Evolutionary conservation across 2,888 invertebrate species (phyloP).

Genomic region (Zaprionus lineosus): DNA sequence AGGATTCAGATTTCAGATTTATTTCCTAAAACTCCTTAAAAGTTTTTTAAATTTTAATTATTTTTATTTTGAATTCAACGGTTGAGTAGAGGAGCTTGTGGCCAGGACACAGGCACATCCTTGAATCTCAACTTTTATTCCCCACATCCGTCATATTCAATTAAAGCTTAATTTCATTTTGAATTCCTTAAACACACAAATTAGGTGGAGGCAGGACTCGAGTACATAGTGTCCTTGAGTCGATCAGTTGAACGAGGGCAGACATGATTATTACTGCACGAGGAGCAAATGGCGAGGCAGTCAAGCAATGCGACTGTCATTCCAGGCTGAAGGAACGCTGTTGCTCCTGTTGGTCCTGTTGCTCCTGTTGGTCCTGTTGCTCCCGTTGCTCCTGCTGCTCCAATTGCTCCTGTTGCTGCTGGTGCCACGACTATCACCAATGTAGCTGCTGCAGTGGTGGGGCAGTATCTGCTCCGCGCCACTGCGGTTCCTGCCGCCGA

Average conservation of each 20-base stretch:
- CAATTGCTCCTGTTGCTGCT: background rate
- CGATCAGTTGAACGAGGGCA: background rate
- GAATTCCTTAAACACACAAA: too few relatives aligned
- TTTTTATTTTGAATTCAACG: too few relatives aligned
- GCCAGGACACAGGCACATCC: too few relatives aligned
- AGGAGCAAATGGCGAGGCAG: background rate
- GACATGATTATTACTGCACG: background rate
- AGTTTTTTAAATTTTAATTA: too few relatives aligned
- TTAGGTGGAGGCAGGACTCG: too few relatives aligned
- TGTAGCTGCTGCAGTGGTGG: background rate
- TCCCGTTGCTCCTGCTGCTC: background rate
- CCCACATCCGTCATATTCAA: too few relatives aligned
- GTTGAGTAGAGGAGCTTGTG: too few relatives aligned
- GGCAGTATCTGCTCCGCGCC: background rate
- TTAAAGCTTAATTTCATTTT: too few relatives aligned
- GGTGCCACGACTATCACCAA: background rate
- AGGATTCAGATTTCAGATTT: too few relatives aligned
- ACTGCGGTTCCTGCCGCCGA: conserved; percentile 11
- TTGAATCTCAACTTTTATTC: too few relatives aligned
- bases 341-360: background rate
- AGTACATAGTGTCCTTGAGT: background rate
- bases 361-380: background rate
- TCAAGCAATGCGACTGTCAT: conserved; percentile 8
- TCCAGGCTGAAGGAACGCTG: conserved; percentile 2
- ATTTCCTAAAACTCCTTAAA: too few relatives aligned